These are phyloP conservation scores for Melanogrammus aeglefinus DNA, from an alignment of 2,797 vertebrate genomes.

Conservation along the genomic window DNA sequence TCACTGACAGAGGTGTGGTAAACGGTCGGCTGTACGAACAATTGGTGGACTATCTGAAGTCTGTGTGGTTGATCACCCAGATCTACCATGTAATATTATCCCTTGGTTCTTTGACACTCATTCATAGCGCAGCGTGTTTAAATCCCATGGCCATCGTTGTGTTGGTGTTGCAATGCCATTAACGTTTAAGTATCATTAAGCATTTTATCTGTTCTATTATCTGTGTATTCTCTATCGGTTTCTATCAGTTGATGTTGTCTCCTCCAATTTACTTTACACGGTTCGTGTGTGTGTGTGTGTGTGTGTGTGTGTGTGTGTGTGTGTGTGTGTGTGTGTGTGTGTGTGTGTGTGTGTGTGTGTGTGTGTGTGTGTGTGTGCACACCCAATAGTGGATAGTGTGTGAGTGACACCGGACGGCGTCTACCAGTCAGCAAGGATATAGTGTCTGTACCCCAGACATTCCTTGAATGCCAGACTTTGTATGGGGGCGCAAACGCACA, in stretches of 20 bases:
- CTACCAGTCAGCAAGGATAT: conserved; percentile 48
- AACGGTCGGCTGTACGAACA: neutral
- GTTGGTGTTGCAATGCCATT: neutral
- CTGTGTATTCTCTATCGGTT: neutral
- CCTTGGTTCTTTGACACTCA: neutral
- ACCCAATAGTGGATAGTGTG: conserved; percentile 1
- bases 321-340: conserved; percentile 27
- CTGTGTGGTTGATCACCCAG: neutral
- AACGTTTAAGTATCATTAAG: neutral
- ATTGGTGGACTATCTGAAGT: neutral
- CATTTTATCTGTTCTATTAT: neutral
- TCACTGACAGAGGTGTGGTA: too few species aligned
- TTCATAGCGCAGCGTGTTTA: neutral
- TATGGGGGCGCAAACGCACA: neutral
- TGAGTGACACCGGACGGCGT: conserved; percentile 8
- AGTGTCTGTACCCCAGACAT: conserved; percentile 65
- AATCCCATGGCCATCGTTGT: neutral
- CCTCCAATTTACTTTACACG: neutral
- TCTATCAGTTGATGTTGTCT: neutral
- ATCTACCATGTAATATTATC: neutral
- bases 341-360: conserved; percentile 27
- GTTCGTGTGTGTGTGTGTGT: conserved; percentile 29
- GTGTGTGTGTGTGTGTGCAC: conserved; percentile 28
- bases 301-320: conserved; percentile 29
- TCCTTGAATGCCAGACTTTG: conserved; percentile 65